A percentile compares a stretch with the other conserved stretches of the same genome.
These are phyloP conservation scores for Buteo buteo DNA, from an alignment of 2,113 vertebrate genomes.

Conservation along the genomic window DNA sequence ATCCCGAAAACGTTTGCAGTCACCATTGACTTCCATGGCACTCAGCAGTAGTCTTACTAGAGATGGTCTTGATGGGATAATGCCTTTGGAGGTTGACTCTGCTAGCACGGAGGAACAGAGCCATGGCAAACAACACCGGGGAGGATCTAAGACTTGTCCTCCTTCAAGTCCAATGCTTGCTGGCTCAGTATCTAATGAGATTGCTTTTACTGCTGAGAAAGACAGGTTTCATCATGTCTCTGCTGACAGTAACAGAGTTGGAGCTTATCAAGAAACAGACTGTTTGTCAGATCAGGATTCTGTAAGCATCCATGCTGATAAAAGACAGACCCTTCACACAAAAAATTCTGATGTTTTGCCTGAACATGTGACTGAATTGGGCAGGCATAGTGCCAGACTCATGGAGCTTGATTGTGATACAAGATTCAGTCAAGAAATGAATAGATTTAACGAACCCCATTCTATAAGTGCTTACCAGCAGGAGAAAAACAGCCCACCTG, in stretches of 20 bases:
- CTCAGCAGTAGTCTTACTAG: background rate
- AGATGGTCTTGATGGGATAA: background rate
- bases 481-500: background rate
- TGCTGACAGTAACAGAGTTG: background rate
- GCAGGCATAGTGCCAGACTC: background rate
- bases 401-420: rapidly evolving
- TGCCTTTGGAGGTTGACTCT: background rate
- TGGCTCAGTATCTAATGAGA: background rate
- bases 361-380: background rate
- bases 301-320: background rate
- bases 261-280: background rate
- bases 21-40: constrained; percentile 5
- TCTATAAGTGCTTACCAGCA: background rate
- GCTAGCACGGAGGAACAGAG: background rate
- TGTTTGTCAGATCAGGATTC: background rate
- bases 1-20: constrained; percentile 57
- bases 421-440: background rate
- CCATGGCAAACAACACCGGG: background rate
- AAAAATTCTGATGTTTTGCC: background rate
- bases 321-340: background rate
- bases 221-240: background rate
- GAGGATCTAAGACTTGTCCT: background rate
- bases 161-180: background rate
- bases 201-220: background rate
- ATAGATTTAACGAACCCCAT: background rate